Conservation (phyloP, 2,113 vertebrate species). For the Andinoacara biseriatus region DNA sequence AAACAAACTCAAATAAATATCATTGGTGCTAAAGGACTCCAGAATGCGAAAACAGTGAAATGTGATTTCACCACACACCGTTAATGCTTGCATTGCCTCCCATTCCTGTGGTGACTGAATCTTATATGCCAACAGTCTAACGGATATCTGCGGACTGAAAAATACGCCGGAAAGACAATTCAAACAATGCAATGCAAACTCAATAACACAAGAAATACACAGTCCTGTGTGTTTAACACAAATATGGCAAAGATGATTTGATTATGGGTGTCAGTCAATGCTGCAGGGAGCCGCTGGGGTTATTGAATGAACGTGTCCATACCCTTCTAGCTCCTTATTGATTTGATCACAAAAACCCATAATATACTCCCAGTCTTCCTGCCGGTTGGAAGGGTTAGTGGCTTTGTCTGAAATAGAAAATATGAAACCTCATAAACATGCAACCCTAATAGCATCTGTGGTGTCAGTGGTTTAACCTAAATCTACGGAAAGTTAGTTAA, state of each 20-base stretch:
- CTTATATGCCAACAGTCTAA: conserved; percentile 92
- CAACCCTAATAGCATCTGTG: not conserved
- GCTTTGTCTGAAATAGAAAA: conserved; percentile 87
- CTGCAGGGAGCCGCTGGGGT: not conserved
- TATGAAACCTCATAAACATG: not conserved
- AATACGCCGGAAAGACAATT: conserved; percentile 13
- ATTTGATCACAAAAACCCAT: conserved; percentile 97
- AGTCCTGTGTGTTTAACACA: not conserved
- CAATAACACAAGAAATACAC: not conserved
- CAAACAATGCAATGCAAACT: not conserved
- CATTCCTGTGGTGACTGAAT: conserved; percentile 97
- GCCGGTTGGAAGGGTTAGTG: conserved; percentile 92
- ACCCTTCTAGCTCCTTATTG: conserved; percentile 98
- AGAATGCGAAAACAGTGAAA: not conserved
- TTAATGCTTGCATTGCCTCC: conserved; percentile 93
- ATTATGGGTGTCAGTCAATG: not conserved
- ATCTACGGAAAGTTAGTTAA: not conserved
- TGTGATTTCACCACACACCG: conserved; percentile 78
- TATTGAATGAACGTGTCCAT: conserved; percentile 52
- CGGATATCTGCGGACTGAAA: conserved; percentile 92
- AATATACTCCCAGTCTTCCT: conserved; percentile 96
- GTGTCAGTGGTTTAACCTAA: not conserved
- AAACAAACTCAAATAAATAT: not conserved
- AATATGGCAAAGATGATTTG: not conserved
- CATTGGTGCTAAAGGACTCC: rapidly evolving